Evolutionary conservation across 2,113 vertebrate genomes (phyloP), one percentile per base, ranked within the genome.

Genomic region (Geothlypis trichas): DNA sequence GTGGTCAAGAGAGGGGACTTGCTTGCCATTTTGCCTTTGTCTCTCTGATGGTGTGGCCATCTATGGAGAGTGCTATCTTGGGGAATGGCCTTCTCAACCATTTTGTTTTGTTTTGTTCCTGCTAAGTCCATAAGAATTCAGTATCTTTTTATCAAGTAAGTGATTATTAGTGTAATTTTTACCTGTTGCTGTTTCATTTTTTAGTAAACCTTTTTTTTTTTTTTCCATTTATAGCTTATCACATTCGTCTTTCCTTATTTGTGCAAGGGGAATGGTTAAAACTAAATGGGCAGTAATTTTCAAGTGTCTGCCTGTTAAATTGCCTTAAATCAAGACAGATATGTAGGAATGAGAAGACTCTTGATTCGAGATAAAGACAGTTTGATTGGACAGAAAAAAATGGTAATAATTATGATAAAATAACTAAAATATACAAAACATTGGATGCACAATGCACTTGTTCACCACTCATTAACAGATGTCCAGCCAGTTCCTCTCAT

Each of bases 401-500:
- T 3, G 2, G 15, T 16, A 62, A n/a, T n/a, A 62, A 55, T 55
- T 13, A 19, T 0, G 0, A 62, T n/a, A 24, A 71, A 77, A 62
- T 19, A 54, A 24, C 7, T 20, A 35, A 57, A 71, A 44, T 24
- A 55, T 24, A 47, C 13, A n/a, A 62, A 69, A n/a, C 18, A 20
- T 8, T 33, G 19, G 5, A 46, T 62, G 13, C 12, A 33, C 28
- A 69, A 30, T 62, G 47, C 23, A n/a, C 7, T 24, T 61, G 7
- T 41, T 47, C 15, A n/a, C 13, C 8, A 28, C 12, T 30, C 13
- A 33, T 22, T 27, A 27, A 33, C 18, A n/a, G 18, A 39, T 23
- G n/a, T 27, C 24, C 46, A 61, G 31, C 21, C 19, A n/a, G 4
- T 63, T 62, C 10, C 10, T 15, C 47, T 21, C 13, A 55, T 13